A percentile compares a stretch with the other conserved stretches of the same genome.
phyloP scores from a whole-genome alignment of 2,113 vertebrate species.

The Cervus canadensis region DNA sequence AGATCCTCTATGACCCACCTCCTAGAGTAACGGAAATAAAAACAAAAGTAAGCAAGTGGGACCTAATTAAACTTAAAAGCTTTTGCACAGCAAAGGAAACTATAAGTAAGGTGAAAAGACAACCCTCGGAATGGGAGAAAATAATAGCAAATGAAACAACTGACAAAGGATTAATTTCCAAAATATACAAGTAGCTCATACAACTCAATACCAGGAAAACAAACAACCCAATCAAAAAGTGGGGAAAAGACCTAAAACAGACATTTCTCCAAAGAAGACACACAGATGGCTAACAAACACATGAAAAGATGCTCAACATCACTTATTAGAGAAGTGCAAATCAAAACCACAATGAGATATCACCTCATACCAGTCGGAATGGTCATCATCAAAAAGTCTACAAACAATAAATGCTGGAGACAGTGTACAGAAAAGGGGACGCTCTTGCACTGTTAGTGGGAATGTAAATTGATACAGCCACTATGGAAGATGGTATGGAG shows the following conservation, averaged over 20 bases:
- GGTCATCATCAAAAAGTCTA: background rate
- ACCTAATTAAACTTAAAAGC: background rate
- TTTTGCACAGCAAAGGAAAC: background rate
- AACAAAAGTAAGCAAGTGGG: background rate
- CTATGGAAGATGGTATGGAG: background rate
- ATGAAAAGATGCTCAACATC: background rate
- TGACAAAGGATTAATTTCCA: background rate
- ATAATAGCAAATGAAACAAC: background rate
- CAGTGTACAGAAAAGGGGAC: background rate
- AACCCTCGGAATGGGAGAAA: background rate
- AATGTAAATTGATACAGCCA: background rate
- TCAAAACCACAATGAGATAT: background rate
- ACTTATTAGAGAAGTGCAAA: background rate
- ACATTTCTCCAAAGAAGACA: background rate
- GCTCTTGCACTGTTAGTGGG: background rate
- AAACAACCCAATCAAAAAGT: background rate
- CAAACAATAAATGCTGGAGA: background rate
- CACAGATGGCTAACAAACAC: background rate
- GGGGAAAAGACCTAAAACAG: background rate
- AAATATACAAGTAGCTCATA: background rate
- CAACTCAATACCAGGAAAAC: background rate
- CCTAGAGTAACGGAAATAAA: background rate
- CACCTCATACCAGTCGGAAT: background rate
- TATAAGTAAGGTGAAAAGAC: background rate
- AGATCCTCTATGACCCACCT: background rate